Conservation (phyloP, 2,113 vertebrate species). For the Poicephalus meyeri region DNA sequence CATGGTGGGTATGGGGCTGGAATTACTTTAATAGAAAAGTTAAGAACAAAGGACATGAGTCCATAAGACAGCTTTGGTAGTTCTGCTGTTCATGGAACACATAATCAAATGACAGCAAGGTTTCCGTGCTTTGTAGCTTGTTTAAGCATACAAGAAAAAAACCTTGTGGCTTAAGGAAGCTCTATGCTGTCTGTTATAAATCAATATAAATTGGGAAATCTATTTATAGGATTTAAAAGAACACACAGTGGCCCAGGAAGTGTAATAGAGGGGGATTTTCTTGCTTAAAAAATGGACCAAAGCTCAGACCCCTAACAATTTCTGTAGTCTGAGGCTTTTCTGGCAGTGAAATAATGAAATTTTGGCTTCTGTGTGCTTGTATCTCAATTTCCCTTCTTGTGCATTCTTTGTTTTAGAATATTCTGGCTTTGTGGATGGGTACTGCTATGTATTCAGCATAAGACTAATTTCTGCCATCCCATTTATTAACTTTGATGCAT, state of each 20-base stretch:
- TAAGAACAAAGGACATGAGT: not conserved
- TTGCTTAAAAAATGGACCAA: not conserved
- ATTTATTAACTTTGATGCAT: not conserved
- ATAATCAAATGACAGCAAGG: not conserved
- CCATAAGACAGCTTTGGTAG: not conserved
- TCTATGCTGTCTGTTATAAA: not conserved
- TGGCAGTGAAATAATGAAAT: not conserved
- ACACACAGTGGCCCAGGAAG: not conserved
- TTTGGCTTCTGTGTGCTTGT: not conserved
- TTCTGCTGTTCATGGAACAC: not conserved
- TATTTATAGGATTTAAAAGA: not conserved
- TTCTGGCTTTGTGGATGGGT: not conserved
- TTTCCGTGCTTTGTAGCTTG: not conserved
- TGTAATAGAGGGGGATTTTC: not conserved
- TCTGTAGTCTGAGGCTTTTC: not conserved
- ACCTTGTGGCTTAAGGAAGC: not conserved
- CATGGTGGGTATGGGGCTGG: rapidly evolving
- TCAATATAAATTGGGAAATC: not conserved
- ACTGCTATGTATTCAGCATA: not conserved
- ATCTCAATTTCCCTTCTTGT: not conserved
- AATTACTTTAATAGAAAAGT: not conserved
- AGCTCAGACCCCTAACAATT: not conserved
- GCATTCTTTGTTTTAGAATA: not conserved
- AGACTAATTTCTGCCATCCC: not conserved
- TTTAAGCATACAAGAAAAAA: not conserved